Evolutionary conservation across 2,888 invertebrate species (phyloP).

Genomic region (Drosophila ezoana): DNA sequence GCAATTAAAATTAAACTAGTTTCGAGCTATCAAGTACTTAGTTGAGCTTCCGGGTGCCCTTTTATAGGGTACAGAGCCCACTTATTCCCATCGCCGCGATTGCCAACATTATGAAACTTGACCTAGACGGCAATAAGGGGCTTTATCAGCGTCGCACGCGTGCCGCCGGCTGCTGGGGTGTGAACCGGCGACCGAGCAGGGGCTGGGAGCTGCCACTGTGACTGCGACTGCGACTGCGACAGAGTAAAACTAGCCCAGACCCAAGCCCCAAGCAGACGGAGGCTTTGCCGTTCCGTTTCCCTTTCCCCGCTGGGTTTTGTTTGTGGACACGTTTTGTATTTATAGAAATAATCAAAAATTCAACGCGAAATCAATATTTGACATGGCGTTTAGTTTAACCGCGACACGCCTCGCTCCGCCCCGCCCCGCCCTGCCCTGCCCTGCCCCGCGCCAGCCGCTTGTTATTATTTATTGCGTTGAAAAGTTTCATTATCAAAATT

Average conservation of each 20-base stretch:
- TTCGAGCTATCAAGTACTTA: too few relatives aligned
- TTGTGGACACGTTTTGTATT: slow-evolving; percentile 47
- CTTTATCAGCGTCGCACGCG: slow-evolving; percentile 72
- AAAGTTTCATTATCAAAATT: slow-evolving; percentile 76
- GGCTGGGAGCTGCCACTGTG: neutral
- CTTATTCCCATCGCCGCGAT: slow-evolving; percentile 2
- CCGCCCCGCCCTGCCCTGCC: neutral
- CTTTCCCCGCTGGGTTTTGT: neutral
- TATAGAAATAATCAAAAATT: slow-evolving; percentile 78
- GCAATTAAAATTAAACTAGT: too few relatives aligned
- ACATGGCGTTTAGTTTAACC: slow-evolving; percentile 61
- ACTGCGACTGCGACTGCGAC: neutral
- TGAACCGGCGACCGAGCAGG: slow-evolving; percentile 12
- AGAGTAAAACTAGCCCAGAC: slow-evolving; percentile 2
- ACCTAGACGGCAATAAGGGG: slow-evolving; percentile 61
- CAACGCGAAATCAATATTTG: slow-evolving; percentile 75
- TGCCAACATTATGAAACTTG: slow-evolving; percentile 46
- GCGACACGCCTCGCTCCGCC: slow-evolving; percentile 4
- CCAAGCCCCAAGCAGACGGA: slow-evolving; percentile 17
- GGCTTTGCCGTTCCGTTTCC: neutral
- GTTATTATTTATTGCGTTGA: slow-evolving; percentile 76
- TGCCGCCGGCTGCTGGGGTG: slow-evolving; percentile 42
- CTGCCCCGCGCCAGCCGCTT: slow-evolving; percentile 4
- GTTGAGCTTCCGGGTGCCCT: neutral
- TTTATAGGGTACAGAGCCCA: slow-evolving; percentile 11